Percentiles rank a stretch among this genome's conserved stretches.
Conservation (phyloP, 2,797 vertebrate genomes). For the Micrastur ruficollis region DNA sequence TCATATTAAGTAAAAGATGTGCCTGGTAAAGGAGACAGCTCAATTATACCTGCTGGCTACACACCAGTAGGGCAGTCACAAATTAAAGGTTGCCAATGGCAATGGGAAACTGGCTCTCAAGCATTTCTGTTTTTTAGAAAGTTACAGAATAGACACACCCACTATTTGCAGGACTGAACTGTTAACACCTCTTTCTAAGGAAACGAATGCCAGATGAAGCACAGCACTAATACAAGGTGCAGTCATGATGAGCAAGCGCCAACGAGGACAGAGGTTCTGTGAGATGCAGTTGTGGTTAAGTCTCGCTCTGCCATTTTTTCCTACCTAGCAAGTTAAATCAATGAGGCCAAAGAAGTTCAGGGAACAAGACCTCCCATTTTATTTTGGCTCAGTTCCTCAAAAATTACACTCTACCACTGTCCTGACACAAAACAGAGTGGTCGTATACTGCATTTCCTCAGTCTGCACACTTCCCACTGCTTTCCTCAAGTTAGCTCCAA, state of each 20-base stretch:
- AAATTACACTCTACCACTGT: not conserved
- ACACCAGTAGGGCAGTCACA: not conserved
- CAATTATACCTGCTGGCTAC: not conserved
- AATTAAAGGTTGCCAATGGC: not conserved
- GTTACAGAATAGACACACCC: not conserved
- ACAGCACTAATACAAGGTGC: not conserved
- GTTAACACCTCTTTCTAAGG: not conserved
- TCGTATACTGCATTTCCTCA: not conserved
- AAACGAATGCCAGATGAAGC: not conserved
- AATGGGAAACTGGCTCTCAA: not conserved
- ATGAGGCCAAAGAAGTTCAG: not conserved
- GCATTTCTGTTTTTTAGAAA: not conserved
- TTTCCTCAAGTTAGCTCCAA: not conserved
- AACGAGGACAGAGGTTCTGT: accelerated
- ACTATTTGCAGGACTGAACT: not conserved
- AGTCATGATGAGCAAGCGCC: accelerated
- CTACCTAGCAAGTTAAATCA: not conserved
- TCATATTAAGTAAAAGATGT: not conserved
- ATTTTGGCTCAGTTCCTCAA: not conserved
- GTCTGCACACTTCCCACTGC: not conserved
- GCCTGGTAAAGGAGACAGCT: not conserved
- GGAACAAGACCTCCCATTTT: not conserved
- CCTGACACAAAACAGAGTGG: not conserved
- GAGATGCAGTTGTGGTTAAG: not conserved
- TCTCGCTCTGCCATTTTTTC: not conserved